phyloP scores from a whole-genome alignment of 2,888 invertebrate species.

The Aspidiotus destructor region DNA sequence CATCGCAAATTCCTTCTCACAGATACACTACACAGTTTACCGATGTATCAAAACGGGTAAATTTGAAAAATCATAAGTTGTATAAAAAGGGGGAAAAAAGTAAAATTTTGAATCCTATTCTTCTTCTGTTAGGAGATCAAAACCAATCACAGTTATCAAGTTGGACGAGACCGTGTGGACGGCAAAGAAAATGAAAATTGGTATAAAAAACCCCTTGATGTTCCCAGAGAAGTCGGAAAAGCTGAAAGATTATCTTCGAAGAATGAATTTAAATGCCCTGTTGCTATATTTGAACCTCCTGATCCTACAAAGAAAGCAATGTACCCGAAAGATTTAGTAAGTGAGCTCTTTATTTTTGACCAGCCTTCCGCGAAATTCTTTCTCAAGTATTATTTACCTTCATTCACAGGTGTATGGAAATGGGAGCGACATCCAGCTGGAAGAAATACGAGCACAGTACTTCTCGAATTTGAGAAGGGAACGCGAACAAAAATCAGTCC shows the following conservation, averaged over 20 bases:
- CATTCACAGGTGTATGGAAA: conserved; percentile 46
- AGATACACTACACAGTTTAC: too few species aligned
- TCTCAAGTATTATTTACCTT: background rate
- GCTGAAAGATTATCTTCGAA: too few species aligned
- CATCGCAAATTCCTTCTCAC: background rate
- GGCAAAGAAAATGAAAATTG: too few species aligned
- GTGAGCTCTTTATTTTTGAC: background rate
- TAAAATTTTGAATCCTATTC: too few species aligned
- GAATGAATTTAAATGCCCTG: conserved; percentile 48
- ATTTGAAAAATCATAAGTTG: too few species aligned
- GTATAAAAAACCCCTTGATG: background rate
- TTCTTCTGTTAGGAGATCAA: too few species aligned
- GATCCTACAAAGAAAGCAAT: conserved; percentile 54
- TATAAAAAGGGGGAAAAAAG: too few species aligned
- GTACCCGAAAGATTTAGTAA: conserved; percentile 57
- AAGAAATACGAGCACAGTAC: conserved; percentile 43
- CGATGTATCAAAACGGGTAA: too few species aligned
- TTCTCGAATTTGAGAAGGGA: conserved; percentile 41
- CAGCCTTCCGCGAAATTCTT: background rate
- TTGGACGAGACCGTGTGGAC: too few species aligned
- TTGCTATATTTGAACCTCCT: conserved; percentile 53
- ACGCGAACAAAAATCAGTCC: background rate
- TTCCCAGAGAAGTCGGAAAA: conserved; percentile 40
- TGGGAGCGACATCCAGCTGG: conserved; percentile 45
- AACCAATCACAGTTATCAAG: too few species aligned